phyloP scores from a whole-genome alignment of 2,797 vertebrate species.

The Pseudochromis fuscus region DNA sequence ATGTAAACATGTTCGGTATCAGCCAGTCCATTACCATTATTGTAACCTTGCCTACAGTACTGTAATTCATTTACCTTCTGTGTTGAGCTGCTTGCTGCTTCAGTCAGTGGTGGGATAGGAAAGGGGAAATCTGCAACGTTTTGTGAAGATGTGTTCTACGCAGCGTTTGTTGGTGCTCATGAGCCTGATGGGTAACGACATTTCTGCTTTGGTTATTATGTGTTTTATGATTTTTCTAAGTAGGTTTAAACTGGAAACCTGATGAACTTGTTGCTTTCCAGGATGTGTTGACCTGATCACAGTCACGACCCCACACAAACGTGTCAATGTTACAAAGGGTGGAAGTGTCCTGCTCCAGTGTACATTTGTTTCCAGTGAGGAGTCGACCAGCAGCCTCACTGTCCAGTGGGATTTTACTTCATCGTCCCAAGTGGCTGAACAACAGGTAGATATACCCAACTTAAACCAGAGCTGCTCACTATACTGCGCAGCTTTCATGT shows the following conservation, averaged over 20 bases:
- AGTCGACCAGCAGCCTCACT: constrained; percentile 46
- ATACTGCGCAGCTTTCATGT: background rate
- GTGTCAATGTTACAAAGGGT: constrained; percentile 69
- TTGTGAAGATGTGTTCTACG: constrained; percentile 62
- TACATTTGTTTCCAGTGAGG: constrained; percentile 44
- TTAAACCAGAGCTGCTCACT: background rate
- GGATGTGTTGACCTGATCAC: constrained; percentile 67
- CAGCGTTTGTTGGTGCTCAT: constrained; percentile 55
- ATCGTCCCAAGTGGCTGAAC: background rate
- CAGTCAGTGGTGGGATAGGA: constrained; percentile 7
- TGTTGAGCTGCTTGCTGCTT: constrained; percentile 34
- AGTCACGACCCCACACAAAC: constrained; percentile 60
- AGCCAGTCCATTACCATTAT: constrained; percentile 30
- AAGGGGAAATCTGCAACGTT: background rate
- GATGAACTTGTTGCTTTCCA: constrained; percentile 25
- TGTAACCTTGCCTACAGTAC: constrained; percentile 48
- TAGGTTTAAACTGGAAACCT: background rate
- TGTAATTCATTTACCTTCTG: constrained; percentile 6
- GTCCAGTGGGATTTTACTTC: constrained; percentile 73
- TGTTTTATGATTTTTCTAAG: background rate
- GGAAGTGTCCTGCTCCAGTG: constrained; percentile 60
- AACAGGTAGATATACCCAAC: constrained; percentile 55
- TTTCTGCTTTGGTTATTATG: background rate
- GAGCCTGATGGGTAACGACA: constrained; percentile 67
- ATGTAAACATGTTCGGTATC: constrained; percentile 69